phyloP scores from a whole-genome alignment of 1,140 invertebrate genomes.

The Calosoma granatense region DNA sequence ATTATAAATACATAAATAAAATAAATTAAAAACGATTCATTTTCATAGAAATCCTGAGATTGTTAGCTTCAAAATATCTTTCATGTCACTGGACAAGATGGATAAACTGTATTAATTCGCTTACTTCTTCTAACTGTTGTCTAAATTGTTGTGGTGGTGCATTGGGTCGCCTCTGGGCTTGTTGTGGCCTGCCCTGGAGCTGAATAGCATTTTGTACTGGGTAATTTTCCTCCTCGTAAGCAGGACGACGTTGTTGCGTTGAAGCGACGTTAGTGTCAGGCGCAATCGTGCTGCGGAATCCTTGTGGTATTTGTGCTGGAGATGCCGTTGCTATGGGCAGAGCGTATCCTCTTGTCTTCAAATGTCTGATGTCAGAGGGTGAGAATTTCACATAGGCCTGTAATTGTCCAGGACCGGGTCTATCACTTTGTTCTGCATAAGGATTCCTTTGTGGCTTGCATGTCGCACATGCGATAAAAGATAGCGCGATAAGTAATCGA shows the following conservation, averaged over 20 bases:
- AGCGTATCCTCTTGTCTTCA: background rate
- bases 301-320: background rate
- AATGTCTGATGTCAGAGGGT: background rate
- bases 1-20: background rate
- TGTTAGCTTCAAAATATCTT: background rate
- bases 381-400: slow-evolving; percentile 1
- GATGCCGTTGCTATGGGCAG: background rate
- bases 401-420: background rate
- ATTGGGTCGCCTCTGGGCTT: background rate
- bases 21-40: no score
- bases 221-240: slow-evolving; percentile 5
- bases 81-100: no score
- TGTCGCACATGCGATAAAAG: background rate
- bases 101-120: background rate
- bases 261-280: background rate
- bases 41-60: background rate
- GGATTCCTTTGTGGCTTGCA: background rate
- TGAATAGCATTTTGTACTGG: background rate
- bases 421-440: background rate
- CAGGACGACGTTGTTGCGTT: slow-evolving; percentile 2
- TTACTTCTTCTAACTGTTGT: slow-evolving; percentile 7
- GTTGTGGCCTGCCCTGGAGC: background rate
- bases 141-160: slow-evolving; percentile 1
- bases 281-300: background rate
- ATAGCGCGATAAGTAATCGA: background rate